Base-by-base conservation (phyloP, 2,113 vertebrate species). In the Actenoides hombroni region DNA sequence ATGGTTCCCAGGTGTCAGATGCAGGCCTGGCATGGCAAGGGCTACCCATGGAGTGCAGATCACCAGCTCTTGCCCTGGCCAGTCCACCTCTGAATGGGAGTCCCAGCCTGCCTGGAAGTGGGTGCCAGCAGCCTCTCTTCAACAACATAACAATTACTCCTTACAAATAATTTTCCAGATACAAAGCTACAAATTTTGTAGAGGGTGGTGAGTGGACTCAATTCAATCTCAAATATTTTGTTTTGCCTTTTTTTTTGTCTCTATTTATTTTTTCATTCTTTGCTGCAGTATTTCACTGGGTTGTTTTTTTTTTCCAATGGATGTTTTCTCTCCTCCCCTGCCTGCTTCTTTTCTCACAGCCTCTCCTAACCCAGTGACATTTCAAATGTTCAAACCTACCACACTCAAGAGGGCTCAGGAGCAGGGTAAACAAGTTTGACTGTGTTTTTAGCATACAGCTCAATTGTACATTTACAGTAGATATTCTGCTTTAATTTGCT, bases 391-490 rank as follows among this genome's bases (percentile, higher is more conserved):
- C 92, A 24, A 93, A 78, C 67, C 70, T 56, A 73, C 80, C 35
- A 68, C 25, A 40, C 57, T 97, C 90, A 89, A 96, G 80, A 89
- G 81, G 77, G 60, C 71, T 93, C 56, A 78, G 94, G 26, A 94
- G 70, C n/a, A 91, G 90, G 49, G 86, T 83, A 96, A 97, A 97
- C 95, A 97, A 89, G 81, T 93, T 95, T 70, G 77, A n/a, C 75
- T 94, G 7, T 21, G 91, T 94, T 67, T 91, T 94, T 88, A 89
- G 92, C 75, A 78, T 57, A 81, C 90, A 93, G 78, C 68, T 92
- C 88, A 94, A 93, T 93, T 95, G 78, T 96, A 83, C 86, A 85
- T 95, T 97, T 97, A 97, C 97, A 97, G 96, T 94, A 96, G 92
- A 96, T 91, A 96, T 80, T 97, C 95, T 86, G 64, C 76, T 88